Percentiles rank a stretch among this genome's conserved stretches.
Conservation (phyloP, 2,888 invertebrate genomes). For the Drosophila borborema region DNA sequence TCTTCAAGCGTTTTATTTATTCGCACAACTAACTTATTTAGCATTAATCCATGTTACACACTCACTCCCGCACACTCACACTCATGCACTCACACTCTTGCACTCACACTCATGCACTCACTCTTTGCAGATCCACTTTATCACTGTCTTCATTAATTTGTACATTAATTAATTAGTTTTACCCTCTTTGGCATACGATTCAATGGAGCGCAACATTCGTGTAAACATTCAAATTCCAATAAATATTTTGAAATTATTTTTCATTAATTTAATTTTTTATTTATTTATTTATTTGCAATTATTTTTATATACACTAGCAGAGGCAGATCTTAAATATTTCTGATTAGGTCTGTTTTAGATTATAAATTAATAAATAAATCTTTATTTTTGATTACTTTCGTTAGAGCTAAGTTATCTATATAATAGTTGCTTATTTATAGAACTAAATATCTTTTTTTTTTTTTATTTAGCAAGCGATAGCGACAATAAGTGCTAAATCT, state of each 20-base stretch:
- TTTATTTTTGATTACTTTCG: neutral
- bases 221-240: slow-evolving; percentile 21
- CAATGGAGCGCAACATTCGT: slow-evolving; percentile 22
- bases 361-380: neutral
- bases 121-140: slow-evolving; percentile 10
- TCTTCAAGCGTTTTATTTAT: slow-evolving; percentile 21
- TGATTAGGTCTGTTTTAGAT: neutral
- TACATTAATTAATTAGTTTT: slow-evolving; percentile 46
- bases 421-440: neutral
- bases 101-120: neutral
- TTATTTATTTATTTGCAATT: neutral
- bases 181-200: slow-evolving; percentile 8
- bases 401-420: neutral
- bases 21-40: slow-evolving; percentile 5
- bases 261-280: neutral
- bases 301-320: neutral
- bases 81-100: neutral
- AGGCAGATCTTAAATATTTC: neutral
- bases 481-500: too few relatives aligned
- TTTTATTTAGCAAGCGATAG: neutral
- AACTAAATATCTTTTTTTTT: neutral
- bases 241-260: slow-evolving; percentile 3
- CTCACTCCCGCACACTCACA: neutral
- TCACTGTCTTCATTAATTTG: slow-evolving; percentile 18
- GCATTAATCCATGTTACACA: neutral